Conservation (phyloP, 2,888 invertebrate species). For the Melanargia galathea region DNA sequence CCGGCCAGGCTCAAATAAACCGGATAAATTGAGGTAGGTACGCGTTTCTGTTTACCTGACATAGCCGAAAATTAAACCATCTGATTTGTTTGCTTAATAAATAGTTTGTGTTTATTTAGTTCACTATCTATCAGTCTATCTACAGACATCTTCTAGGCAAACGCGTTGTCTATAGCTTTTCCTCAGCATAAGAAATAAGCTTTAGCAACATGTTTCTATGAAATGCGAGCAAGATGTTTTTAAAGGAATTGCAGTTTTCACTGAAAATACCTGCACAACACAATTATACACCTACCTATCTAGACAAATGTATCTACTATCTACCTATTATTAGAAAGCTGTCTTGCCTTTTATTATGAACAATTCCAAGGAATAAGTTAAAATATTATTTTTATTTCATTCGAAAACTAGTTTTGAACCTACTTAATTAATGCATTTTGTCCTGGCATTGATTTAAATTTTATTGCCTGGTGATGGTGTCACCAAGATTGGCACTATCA, state of each 20-base stretch:
- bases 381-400: not conserved
- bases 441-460: too few relatives aligned
- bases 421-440: too few relatives aligned
- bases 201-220: not conserved
- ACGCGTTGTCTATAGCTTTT: not conserved
- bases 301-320: too few relatives aligned
- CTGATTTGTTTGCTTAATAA: slow-evolving; percentile 31
- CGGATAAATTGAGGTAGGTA: slow-evolving; percentile 33
- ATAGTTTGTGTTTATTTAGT: not conserved
- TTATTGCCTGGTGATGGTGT: too few relatives aligned
- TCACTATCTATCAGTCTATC: too few relatives aligned
- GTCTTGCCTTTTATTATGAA: not conserved
- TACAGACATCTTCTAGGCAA: too few relatives aligned
- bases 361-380: not conserved
- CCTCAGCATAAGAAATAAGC: not conserved
- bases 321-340: too few relatives aligned
- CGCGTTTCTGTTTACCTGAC: slow-evolving; percentile 27
- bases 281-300: too few relatives aligned
- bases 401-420: too few relatives aligned
- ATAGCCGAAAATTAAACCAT: slow-evolving; percentile 35
- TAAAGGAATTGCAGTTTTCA: slow-evolving; percentile 9
- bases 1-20: slow-evolving; percentile 28
- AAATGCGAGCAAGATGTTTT: slow-evolving; percentile 2
- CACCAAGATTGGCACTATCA: too few relatives aligned
- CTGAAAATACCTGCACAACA: too few relatives aligned